These are phyloP conservation scores for Herminia tarsipennalis DNA, from an alignment of 2,888 invertebrate genomes.

Conservation along the genomic window DNA sequence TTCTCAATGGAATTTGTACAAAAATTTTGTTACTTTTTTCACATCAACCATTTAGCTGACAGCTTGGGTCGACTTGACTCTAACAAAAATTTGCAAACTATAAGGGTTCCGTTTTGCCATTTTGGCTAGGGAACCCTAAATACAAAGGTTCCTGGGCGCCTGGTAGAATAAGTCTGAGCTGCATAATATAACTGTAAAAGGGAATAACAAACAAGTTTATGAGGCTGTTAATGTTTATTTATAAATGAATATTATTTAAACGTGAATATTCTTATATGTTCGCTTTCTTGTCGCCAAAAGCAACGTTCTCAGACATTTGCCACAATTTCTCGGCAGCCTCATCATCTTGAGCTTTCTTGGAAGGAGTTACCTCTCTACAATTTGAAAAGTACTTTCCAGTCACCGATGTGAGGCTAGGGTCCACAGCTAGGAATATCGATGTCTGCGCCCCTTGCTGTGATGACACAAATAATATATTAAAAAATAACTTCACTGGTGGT, in stretches of 20 bases:
- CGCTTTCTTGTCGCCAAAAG: constrained; percentile 12
- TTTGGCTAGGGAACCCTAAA: too few relatives aligned
- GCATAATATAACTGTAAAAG: too few relatives aligned
- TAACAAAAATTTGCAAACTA: too few relatives aligned
- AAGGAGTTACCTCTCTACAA: constrained; percentile 86
- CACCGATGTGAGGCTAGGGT: constrained; percentile 87
- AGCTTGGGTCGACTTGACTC: too few relatives aligned
- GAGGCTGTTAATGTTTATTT: too few relatives aligned
- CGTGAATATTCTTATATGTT: neutral
- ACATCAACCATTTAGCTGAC: too few relatives aligned
- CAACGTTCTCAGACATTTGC: constrained; percentile 87
- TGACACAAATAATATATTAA: constrained; percentile 36
- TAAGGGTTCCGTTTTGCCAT: too few relatives aligned
- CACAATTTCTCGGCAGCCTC: constrained; percentile 90
- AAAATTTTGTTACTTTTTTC: too few relatives aligned
- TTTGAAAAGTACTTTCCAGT: constrained; percentile 92
- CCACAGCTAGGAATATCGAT: constrained; percentile 88
- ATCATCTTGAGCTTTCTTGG: constrained; percentile 85
- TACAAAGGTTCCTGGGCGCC: too few relatives aligned
- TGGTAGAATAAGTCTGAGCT: too few relatives aligned
- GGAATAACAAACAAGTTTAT: too few relatives aligned
- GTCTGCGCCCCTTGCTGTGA: constrained; percentile 91
- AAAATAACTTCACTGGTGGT: constrained; percentile 74
- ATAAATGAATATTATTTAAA: neutral
- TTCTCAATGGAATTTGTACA: too few relatives aligned